Conservation (phyloP, 2,888 invertebrate species). For the Phymatocera aterrima region DNA sequence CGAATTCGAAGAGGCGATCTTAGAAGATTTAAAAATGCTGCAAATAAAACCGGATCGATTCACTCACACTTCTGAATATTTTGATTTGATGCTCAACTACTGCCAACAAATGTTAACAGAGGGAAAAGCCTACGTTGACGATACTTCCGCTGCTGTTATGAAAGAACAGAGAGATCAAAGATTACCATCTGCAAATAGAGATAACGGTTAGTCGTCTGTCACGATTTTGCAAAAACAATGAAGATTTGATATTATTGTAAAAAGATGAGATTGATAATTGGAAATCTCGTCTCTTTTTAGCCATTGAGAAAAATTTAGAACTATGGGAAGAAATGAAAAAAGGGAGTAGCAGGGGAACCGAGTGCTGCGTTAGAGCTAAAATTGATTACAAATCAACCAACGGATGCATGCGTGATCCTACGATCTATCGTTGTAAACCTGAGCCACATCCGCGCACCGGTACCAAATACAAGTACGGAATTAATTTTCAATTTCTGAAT, state of each 20-base stretch:
- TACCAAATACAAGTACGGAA: conserved; percentile 91
- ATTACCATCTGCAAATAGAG: conserved; percentile 89
- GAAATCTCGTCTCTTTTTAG: conserved; percentile 76
- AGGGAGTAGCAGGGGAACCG: conserved; percentile 87
- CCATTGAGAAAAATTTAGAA: conserved; percentile 87
- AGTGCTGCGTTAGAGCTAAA: conserved; percentile 96
- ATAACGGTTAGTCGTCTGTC: conserved; percentile 82
- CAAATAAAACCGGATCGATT: conserved; percentile 95
- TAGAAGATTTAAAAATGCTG: conserved; percentile 94
- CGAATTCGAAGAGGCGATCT: conserved; percentile 97
- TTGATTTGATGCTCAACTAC: conserved; percentile 91
- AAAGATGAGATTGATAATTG: no score
- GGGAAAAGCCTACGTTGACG: conserved; percentile 97
- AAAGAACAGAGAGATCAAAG: conserved; percentile 95
- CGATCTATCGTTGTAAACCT: conserved; percentile 98
- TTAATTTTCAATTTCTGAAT: conserved; percentile 29
- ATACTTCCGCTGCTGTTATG: conserved; percentile 96
- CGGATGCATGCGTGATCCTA: conserved; percentile 98
- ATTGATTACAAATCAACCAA: conserved; percentile 98
- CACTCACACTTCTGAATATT: conserved; percentile 97
- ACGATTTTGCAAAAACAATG: not conserved
- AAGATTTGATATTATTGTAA: no score
- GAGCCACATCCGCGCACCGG: conserved; percentile 97
- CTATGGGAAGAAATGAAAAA: conserved; percentile 97
- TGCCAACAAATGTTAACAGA: conserved; percentile 92